Evolutionary conservation across 2,797 vertebrate species (phyloP).

Genomic region (Pseudotriccus pelzelni): DNA sequence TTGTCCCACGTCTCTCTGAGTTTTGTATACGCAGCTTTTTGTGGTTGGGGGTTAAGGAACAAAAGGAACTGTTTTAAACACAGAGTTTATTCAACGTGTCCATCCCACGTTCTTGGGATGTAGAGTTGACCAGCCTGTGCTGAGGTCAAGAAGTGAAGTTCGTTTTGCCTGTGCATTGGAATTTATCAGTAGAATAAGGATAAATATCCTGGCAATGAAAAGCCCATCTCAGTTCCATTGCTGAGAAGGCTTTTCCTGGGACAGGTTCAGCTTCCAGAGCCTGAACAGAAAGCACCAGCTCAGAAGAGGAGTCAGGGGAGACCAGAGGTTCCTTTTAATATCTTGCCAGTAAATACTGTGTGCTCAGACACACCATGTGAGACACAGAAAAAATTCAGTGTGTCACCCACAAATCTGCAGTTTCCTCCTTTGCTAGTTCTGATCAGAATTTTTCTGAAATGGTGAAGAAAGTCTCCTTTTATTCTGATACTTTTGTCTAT

Average conservation of each 20-base stretch:
- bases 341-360: neutral
- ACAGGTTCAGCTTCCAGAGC: neutral
- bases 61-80: slow-evolving; percentile 18
- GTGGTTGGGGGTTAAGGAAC: slow-evolving; percentile 25
- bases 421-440: neutral
- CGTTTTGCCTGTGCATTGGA: neutral
- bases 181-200: neutral
- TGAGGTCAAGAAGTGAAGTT: slow-evolving; percentile 11
- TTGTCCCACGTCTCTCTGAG: neutral
- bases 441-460: neutral
- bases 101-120: neutral
- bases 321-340: neutral
- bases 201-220: neutral
- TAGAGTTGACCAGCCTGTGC: neutral
- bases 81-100: neutral
- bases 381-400: neutral
- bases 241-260: neutral
- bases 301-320: neutral
- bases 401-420: neutral
- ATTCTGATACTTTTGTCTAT: neutral
- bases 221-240: neutral
- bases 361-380: neutral
- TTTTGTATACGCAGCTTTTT: neutral
- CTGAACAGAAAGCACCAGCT: neutral
- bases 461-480: neutral